Base-by-base conservation (phyloP, 2,797 vertebrate genomes). In the Channallabes apus region DNA sequence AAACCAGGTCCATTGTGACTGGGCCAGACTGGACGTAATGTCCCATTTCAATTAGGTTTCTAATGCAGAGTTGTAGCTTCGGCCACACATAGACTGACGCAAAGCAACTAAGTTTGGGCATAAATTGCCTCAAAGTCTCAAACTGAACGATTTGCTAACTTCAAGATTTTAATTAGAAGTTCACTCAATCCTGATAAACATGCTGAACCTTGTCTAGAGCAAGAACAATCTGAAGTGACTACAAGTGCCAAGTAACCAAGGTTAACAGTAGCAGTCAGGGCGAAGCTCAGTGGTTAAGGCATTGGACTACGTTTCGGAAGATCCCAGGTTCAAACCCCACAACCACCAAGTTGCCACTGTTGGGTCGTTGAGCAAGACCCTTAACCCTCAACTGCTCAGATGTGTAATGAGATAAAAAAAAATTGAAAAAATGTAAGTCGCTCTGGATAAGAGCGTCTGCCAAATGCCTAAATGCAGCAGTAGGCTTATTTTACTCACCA, bases 31-130 rank as follows among this genome's bases (percentile, higher is more conserved):
- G 89, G 90, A 89, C 90, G 90, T 91, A 90, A 93, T 89, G 86
- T 88, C 90, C 91, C 87, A 90, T 90, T 91, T 93, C 85, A 91
- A 94, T 93, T 91, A 88, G 89, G 87, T 80, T 89, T 87, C 84
- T 91, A 93, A 94, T 91, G 92, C 88, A 89, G 87, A 69, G 88
- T 90, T 89, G 91, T 88, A 87, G 88, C 90, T 91, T 91, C 88
- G 91, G 87, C 90, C 90, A 89, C 88, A 86, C 90, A 89, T 86
- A 86, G 91, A 93, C 92, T 89, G 83, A 91, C 89, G 91, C 90
- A 91, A 93, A 90, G 22, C 15, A 68, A 18, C 61, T 82, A 14
- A 46, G 35, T 84, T 87, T 91, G 87, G 54, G 9, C 87, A 88
- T 91, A 92, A 93, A 93, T 91, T 91, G 83, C 90, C 6, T 54